A percentile compares a stretch with the other conserved stretches of the same genome.
These are phyloP conservation scores for Jacana jacana DNA, from an alignment of 2,113 vertebrate species.

Conservation along the genomic window DNA sequence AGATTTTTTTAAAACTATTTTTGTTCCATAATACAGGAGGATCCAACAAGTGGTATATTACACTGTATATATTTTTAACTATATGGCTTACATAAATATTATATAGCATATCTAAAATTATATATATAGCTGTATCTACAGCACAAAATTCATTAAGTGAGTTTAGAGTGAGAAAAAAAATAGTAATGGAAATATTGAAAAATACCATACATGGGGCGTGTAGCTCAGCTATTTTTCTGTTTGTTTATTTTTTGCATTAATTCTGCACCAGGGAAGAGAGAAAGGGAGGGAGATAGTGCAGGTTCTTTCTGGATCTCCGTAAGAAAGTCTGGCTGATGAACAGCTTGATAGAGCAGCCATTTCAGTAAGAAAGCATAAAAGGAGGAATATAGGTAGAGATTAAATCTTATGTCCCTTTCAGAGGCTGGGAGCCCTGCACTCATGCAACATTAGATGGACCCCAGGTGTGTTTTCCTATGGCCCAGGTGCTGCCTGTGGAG, in stretches of 20 bases:
- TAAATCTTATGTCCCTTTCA: not conserved
- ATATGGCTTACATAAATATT: not conserved
- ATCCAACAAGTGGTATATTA: not conserved
- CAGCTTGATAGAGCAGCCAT: not conserved
- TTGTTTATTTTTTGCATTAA: not conserved
- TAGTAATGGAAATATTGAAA: not conserved
- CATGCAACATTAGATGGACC: not conserved
- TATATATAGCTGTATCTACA: not conserved
- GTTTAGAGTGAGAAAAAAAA: not conserved
- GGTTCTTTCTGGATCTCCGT: not conserved
- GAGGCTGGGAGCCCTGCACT: not conserved
- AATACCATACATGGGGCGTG: not conserved
- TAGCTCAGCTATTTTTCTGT: not conserved
- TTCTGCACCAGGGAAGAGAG: not conserved
- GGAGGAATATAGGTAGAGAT: not conserved
- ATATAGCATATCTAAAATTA: not conserved
- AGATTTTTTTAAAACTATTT: not conserved
- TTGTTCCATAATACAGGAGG: not conserved
- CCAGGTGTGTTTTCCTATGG: not conserved
- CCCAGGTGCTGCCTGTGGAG: not conserved
- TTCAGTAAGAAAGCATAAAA: not conserved
- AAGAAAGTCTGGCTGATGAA: not conserved
- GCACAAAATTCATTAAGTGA: not conserved
- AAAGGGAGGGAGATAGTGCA: not conserved
- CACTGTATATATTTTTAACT: not conserved